These are phyloP conservation scores for Pseudonaja textilis DNA, from an alignment of 2,113 vertebrate species.

Conservation along the genomic window DNA sequence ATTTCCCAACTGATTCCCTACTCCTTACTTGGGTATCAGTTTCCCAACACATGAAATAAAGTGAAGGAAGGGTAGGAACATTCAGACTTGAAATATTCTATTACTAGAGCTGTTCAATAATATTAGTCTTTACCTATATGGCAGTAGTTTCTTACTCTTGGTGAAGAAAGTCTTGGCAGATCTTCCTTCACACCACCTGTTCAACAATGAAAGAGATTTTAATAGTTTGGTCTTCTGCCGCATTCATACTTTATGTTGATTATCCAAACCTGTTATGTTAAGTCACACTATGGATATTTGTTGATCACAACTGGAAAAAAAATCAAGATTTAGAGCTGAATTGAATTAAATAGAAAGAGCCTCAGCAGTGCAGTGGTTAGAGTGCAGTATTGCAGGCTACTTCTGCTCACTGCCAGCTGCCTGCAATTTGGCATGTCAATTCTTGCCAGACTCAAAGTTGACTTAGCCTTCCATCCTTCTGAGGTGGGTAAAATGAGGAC, in stretches of 20 bases:
- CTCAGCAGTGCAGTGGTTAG: too few relatives aligned
- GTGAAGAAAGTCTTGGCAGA: background rate
- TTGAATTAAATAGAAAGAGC: too few relatives aligned
- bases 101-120: background rate
- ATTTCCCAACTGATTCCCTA: too few relatives aligned
- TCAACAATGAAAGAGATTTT: background rate
- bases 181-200: background rate
- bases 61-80: background rate
- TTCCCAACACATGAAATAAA: background rate
- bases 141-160: background rate
- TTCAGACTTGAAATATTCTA: background rate
- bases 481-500: too few relatives aligned
- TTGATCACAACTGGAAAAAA: background rate
- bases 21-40: too few relatives aligned
- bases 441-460: too few relatives aligned
- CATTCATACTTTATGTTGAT: background rate
- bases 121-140: background rate
- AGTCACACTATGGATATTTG: background rate
- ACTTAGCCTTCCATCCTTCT: too few relatives aligned
- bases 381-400: too few relatives aligned
- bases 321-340: background rate
- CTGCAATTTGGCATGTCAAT: too few relatives aligned
- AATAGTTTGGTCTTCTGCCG: background rate
- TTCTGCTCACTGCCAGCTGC: too few relatives aligned
- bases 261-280: background rate